Percentiles rank a stretch among this genome's conserved stretches.
Evolutionary conservation across 2,888 invertebrate species (phyloP).

Genomic region (Heliconius erato): DNA sequence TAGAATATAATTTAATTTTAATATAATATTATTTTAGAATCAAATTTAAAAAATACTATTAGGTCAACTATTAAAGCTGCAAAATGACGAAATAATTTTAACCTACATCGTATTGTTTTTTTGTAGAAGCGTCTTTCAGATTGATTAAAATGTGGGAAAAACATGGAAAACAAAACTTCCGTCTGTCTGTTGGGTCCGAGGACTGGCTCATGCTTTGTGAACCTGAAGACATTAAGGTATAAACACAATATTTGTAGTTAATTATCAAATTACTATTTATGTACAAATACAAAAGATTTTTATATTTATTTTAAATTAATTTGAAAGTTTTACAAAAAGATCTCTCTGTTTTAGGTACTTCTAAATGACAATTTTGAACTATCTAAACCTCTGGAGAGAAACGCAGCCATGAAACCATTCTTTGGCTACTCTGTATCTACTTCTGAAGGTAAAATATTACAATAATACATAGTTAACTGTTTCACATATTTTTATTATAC

Average conservation of each 20-base stretch:
- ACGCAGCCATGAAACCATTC: slow-evolving; percentile 60
- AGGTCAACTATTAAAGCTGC: background rate
- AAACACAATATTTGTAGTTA: background rate
- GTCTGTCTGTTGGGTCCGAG: slow-evolving; percentile 58
- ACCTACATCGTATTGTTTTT: background rate
- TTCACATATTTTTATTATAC: background rate
- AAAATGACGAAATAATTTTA: background rate
- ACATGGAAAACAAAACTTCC: slow-evolving; percentile 58
- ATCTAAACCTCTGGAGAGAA: slow-evolving; percentile 59
- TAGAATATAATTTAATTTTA: no score
- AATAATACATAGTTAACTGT: background rate
- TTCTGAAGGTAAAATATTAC: slow-evolving; percentile 57
- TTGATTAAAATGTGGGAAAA: slow-evolving; percentile 57
- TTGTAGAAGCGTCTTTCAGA: slow-evolving; percentile 54
- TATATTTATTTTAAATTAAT: no score
- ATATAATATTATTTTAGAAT: no score
- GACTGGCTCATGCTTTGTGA: slow-evolving; percentile 60
- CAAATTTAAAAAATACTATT: no score
- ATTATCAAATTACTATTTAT: background rate
- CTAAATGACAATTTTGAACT: slow-evolving; percentile 57
- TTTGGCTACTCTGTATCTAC: slow-evolving; percentile 63
- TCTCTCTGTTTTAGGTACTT: slow-evolving; percentile 53
- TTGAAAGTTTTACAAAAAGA: background rate
- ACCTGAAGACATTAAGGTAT: slow-evolving; percentile 58
- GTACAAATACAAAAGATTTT: no score